Evolutionary conservation across 2,797 vertebrate species (phyloP).

Genomic region (Mormyrops boulengeri): DNA sequence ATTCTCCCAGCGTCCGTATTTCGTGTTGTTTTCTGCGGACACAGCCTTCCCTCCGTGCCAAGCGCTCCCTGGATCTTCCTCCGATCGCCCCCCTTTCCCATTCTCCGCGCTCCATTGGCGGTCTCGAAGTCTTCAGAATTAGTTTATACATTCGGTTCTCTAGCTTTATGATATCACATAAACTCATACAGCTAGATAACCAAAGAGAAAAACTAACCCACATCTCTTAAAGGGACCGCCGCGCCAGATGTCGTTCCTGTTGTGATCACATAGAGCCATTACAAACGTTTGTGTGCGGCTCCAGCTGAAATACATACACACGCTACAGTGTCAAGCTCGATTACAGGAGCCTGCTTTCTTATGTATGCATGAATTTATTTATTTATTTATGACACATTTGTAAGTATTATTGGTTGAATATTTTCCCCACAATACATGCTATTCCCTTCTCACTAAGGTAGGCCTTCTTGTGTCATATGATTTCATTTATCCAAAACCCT

Average conservation of each 20-base stretch:
- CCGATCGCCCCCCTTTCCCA: conserved; percentile 35
- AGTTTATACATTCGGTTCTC: conserved; percentile 97
- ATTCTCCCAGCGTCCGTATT: conserved; percentile 42
- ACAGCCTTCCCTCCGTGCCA: conserved; percentile 46
- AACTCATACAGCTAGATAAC: conserved; percentile 78
- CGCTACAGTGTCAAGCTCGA: conserved; percentile 20
- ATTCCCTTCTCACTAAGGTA: not conserved
- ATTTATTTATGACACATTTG: conserved; percentile 21
- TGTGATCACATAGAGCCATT: conserved; percentile 73
- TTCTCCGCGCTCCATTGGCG: conserved; percentile 42
- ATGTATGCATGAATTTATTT: conserved; percentile 20
- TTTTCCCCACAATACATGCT: not conserved
- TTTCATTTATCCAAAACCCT: not conserved
- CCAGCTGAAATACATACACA: conserved; percentile 28
- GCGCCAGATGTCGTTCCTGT: conserved; percentile 58
- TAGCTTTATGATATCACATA: conserved; percentile 98
- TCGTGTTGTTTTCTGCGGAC: conserved; percentile 37
- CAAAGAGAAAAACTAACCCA: conserved; percentile 72
- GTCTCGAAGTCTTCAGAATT: conserved; percentile 61
- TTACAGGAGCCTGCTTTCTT: conserved; percentile 24
- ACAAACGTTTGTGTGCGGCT: conserved; percentile 52
- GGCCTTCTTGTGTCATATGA: not conserved
- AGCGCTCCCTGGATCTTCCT: conserved; percentile 41
- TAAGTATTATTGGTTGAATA: not conserved
- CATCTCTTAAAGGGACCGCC: conserved; percentile 74